Conservation (phyloP, 2,888 invertebrate genomes). For the Amorpha juglandis region DNA sequence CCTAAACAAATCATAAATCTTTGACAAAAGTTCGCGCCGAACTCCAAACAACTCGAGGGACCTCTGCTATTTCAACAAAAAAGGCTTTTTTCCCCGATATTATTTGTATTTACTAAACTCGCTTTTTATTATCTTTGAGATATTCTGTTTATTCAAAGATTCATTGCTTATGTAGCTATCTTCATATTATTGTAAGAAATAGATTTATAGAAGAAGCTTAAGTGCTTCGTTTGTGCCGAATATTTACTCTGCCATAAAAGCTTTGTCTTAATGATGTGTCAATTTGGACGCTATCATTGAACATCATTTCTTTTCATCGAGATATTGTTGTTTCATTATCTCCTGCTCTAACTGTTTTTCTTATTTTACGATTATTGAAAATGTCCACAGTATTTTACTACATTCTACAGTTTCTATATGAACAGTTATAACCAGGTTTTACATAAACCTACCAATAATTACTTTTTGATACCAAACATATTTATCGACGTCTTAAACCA, state of each 20-base stretch:
- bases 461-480: no score
- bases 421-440: no score
- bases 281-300: neutral
- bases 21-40: conserved; percentile 20
- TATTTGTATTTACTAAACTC: conserved; percentile 7
- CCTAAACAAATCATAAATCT: conserved; percentile 26
- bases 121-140: conserved; percentile 5
- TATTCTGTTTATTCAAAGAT: conserved; percentile 1
- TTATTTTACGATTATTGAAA: no score
- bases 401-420: no score
- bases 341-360: no score
- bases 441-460: no score
- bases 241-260: neutral
- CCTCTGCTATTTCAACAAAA: conserved; percentile 3
- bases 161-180: neutral
- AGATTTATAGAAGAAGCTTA: neutral
- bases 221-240: neutral
- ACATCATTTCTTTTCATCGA: neutral
- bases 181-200: neutral
- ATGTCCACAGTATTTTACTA: no score
- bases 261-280: neutral
- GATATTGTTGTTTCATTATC: no score
- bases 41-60: conserved; percentile 2
- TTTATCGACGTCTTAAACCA: no score
- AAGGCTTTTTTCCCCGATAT: neutral